These are phyloP conservation scores for Colaptes auratus DNA, from an alignment of 2,113 vertebrate genomes.

Conservation along the genomic window DNA sequence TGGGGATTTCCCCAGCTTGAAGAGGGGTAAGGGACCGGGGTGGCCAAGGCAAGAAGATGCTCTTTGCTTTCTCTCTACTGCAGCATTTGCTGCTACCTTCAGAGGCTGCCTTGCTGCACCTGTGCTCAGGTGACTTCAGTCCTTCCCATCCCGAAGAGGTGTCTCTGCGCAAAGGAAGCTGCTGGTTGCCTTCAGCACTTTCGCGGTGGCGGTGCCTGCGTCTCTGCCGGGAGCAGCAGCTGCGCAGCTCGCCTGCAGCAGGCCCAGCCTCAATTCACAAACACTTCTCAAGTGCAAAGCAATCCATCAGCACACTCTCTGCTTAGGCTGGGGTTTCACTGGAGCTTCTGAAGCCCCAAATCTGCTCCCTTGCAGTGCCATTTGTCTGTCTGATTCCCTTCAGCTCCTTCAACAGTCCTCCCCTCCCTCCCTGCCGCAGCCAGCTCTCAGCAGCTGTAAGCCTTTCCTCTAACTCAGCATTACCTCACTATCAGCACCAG, in stretches of 20 bases:
- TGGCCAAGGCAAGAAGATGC: not conserved
- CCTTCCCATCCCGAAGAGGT: not conserved
- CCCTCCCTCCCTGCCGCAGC: not conserved
- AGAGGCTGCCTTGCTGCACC: accelerated
- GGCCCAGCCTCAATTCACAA: not conserved
- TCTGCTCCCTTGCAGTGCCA: not conserved
- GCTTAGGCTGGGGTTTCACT: not conserved
- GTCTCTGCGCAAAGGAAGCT: not conserved
- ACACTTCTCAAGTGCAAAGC: not conserved
- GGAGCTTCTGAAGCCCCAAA: not conserved
- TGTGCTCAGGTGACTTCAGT: accelerated
- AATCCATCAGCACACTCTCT: not conserved
- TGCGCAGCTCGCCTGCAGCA: not conserved
- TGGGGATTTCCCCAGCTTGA: not conserved
- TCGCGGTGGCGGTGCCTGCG: no score
- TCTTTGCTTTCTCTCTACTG: not conserved
- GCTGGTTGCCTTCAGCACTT: not conserved
- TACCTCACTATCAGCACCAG: not conserved
- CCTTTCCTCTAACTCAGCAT: not conserved
- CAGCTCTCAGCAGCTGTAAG: not conserved
- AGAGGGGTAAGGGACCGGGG: not conserved
- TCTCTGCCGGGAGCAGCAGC: no score
- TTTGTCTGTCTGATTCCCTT: not conserved
- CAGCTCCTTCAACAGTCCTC: not conserved
- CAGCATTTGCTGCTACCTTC: not conserved